A percentile compares a stretch with the other conserved stretches of the same genome.
Evolutionary conservation across 2,113 vertebrate species (phyloP).

Genomic region (Fregetta grallaria): DNA sequence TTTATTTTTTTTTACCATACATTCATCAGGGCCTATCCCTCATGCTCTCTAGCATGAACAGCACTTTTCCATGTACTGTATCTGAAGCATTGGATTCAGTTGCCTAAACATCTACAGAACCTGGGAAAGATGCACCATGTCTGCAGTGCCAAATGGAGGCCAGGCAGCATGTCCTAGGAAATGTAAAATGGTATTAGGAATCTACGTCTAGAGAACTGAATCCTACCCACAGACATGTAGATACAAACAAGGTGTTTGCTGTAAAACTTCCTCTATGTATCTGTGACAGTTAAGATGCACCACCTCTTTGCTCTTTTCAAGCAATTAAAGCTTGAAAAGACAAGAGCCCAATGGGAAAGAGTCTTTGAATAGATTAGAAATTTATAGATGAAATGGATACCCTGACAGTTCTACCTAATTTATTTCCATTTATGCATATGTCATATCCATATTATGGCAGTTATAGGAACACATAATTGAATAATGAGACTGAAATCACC

Average conservation of each 20-base stretch:
- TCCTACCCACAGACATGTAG: background rate
- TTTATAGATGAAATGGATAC: background rate
- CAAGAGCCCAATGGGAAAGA: background rate
- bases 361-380: background rate
- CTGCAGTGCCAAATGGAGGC: background rate
- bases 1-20: background rate
- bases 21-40: background rate
- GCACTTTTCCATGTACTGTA: background rate
- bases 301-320: background rate
- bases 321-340: background rate
- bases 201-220: background rate
- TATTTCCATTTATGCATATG: background rate
- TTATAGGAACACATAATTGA: background rate
- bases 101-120: background rate
- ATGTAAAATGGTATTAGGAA: background rate
- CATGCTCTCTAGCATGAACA: background rate
- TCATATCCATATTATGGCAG: background rate
- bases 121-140: background rate
- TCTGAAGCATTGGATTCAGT: background rate
- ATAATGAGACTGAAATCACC: background rate
- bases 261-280: background rate
- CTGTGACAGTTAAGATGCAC: background rate
- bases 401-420: background rate
- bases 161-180: background rate
- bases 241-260: background rate